phyloP scores from a whole-genome alignment of 1,140 invertebrate species.

The Arctopsyche grandis region DNA sequence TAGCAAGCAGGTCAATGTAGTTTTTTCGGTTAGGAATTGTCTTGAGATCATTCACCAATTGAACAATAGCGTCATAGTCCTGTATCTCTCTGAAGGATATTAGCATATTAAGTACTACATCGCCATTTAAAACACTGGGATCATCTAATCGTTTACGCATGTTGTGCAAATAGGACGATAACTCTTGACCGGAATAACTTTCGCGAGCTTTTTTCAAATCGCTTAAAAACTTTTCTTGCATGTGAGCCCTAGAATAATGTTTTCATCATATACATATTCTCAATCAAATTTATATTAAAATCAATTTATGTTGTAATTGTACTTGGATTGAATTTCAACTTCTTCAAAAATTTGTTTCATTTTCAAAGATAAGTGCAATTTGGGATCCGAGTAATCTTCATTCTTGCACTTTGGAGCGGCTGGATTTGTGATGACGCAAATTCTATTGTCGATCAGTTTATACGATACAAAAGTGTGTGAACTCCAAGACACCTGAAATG shows the following conservation, averaged over 20 bases:
- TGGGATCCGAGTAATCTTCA: constrained; percentile 73
- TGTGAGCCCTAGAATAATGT: constrained; percentile 80
- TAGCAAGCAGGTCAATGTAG: constrained; percentile 89
- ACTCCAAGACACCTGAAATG: constrained; percentile 84
- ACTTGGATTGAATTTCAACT: constrained; percentile 94
- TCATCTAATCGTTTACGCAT: constrained; percentile 95
- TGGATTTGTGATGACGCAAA: constrained; percentile 81
- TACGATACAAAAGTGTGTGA: constrained; percentile 92
- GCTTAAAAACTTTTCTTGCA: constrained; percentile 96
- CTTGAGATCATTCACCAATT: constrained; percentile 93
- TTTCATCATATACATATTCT: constrained; percentile 1
- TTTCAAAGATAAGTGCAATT: constrained; percentile 72
- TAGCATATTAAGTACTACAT: constrained; percentile 93
- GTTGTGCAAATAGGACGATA: constrained; percentile 86
- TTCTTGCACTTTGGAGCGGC: constrained; percentile 69
- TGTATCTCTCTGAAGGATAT: constrained; percentile 93
- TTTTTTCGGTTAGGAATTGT: constrained; percentile 92
- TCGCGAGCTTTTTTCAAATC: constrained; percentile 95
- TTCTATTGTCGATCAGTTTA: constrained; percentile 75
- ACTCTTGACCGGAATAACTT: constrained; percentile 84
- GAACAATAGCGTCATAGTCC: constrained; percentile 98
- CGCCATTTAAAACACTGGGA: constrained; percentile 94
- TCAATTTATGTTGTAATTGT: constrained; percentile 51
- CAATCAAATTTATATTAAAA: neutral
- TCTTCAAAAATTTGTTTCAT: constrained; percentile 87